A percentile compares a stretch with the other conserved stretches of the same genome.
phyloP scores from a whole-genome alignment of 2,888 invertebrate genomes.

The Aporophyla lueneburgensis region DNA sequence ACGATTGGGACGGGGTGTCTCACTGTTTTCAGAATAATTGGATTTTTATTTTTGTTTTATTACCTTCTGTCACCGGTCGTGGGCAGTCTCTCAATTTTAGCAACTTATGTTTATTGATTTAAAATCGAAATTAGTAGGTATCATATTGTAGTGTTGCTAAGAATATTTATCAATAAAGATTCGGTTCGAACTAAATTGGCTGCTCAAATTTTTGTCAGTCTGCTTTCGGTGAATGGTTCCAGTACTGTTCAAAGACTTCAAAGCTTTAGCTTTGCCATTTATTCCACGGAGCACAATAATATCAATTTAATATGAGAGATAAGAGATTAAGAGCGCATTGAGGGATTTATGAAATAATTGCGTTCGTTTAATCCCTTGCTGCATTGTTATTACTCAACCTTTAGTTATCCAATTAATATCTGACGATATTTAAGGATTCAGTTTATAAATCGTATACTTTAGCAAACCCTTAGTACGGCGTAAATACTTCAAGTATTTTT shows the following conservation, averaged over 20 bases:
- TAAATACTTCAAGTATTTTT: too few species aligned
- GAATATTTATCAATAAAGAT: not conserved
- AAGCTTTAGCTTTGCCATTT: not conserved
- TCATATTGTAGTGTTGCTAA: not conserved
- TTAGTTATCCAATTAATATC: too few species aligned
- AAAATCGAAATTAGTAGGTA: not conserved
- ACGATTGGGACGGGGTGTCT: conserved; percentile 1
- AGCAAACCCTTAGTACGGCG: too few species aligned
- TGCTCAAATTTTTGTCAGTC: not conserved
- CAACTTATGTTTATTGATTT: not conserved
- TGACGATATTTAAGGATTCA: too few species aligned
- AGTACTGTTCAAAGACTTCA: not conserved
- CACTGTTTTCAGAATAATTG: conserved; percentile 40
- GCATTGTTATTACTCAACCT: too few species aligned
- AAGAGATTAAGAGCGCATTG: not conserved
- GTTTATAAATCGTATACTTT: too few species aligned
- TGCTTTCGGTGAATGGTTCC: not conserved
- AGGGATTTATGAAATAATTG: too few species aligned
- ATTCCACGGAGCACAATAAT: not conserved
- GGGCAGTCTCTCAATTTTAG: not conserved
- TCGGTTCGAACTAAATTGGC: not conserved
- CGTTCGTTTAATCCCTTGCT: too few species aligned
- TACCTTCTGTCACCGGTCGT: not conserved
- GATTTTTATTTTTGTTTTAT: conserved; percentile 16
- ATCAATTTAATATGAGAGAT: not conserved